Base-by-base conservation (phyloP, 2,888 invertebrate species). In the Ellobium chinense region DNA sequence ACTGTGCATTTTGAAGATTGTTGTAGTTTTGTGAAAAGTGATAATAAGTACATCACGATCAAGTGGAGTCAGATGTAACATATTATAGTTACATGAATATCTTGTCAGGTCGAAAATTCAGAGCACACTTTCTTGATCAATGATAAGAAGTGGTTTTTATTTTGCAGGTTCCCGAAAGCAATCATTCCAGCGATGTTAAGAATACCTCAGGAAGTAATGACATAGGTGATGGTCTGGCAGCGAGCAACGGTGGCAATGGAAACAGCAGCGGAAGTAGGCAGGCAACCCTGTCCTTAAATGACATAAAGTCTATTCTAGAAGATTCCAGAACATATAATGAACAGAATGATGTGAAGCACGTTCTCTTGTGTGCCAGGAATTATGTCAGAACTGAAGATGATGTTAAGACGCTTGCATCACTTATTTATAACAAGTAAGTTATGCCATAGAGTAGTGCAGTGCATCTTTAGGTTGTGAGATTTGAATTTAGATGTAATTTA, bases 271-370 rank as follows among this genome's bases (percentile, higher is more conserved):
- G 58, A n/a, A 24, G 36, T 54, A 54, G 34, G 4, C 63, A 34
- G 27, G 31, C 74, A 31, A 75, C 80, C 31, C 54, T 80, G 31
- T 80, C 74, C 12, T 18, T 80, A 14, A 58, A 21, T 31, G 80
- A 80, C 31, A 80, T 80, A 24, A 73, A 80, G 75, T 46, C 80
- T 7, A 80, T 80, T 37, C n/a, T 80, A n/a, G 66, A 80, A 68
- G 75, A 80, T 60, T 34, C 80, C 46, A 74, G 80, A 37, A 80
- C 80, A 14, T 80, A 80, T 60, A 80, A 62, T 37, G 75, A 80
- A 3, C 68, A 74, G 34, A 75, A 75, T 36, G 80, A 80, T 34
- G 74, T 75, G 7, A 80, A 80, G 31, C 63, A 34, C 27, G 68
- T 80, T 18, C 62, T 80, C 21, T 21, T 75, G 24, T 75, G 74